Percentiles rank a stretch among this genome's conserved stretches.
Conservation (phyloP, 2,113 vertebrate genomes). For the Elephas maximus region DNA sequence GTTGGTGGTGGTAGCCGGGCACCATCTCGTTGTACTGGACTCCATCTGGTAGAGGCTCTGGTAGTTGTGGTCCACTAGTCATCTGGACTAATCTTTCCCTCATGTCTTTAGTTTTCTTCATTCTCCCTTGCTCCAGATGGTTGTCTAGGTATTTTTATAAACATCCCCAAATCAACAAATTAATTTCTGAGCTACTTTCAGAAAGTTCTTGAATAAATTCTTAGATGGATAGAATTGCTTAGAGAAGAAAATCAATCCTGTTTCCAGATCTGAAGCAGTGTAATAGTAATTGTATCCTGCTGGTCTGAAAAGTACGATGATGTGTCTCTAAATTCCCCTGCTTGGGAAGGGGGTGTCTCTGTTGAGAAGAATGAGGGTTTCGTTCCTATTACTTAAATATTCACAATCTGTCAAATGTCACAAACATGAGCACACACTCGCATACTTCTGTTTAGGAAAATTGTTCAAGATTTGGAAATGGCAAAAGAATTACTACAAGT, state of each 20-base stretch:
- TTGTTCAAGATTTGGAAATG: neutral
- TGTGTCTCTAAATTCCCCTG: neutral
- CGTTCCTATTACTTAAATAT: slow-evolving; percentile 35
- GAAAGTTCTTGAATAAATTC: neutral
- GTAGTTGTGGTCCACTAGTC: too few species aligned
- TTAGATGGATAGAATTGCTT: neutral
- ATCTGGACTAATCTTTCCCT: too few species aligned
- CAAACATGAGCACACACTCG: neutral
- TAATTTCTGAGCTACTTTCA: neutral
- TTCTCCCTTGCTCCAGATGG: too few species aligned
- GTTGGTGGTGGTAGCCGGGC: too few species aligned
- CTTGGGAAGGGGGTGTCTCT: neutral
- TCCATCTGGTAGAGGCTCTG: too few species aligned
- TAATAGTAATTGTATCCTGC: neutral
- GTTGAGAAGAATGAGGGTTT: neutral
- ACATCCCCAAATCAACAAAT: neutral
- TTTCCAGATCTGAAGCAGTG: neutral
- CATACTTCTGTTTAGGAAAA: neutral
- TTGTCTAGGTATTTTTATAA: neutral
- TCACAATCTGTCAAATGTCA: slow-evolving; percentile 21
- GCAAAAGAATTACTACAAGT: neutral
- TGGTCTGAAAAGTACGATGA: neutral
- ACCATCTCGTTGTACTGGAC: too few species aligned
- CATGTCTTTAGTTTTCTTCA: too few species aligned
- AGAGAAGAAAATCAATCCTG: neutral